Base-by-base conservation (phyloP, 2,888 invertebrate species). In the Smittia aterrima region DNA sequence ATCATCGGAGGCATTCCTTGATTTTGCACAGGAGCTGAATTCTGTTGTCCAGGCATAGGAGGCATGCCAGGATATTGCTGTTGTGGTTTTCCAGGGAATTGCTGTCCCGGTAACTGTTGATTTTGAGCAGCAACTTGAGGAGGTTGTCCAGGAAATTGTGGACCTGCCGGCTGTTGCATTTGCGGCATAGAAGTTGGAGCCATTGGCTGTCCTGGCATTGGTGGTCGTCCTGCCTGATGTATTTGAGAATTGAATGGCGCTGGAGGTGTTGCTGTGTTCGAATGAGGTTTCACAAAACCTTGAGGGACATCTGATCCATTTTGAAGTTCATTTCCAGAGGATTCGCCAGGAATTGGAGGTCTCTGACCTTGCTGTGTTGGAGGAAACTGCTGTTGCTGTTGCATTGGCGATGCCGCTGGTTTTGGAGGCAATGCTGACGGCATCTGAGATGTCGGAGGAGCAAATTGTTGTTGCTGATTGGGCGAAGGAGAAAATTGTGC, bases 281-380 rank as follows among this genome's bases (percentile, higher is more conserved):
- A 76, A 78, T 24, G 78, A 77, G 54, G 79, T 72, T 24, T 74
- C 76, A 1, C 78, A 78, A 7, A 77, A 77, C 13, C 18, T 58
- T 18, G 58, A 3, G 76, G 3, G 77, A 77, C 74, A 79, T 79
- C 76, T 80, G 54, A 32, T 64, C 79, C 74, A 81, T 81, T 77
- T 82, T 82, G 16, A 79, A 79, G 76, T 79, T 79, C 25, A 73
- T 75, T 75, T 20, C 20, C n/a, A 53, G 78, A 78, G 67, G 79
- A 75, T 72, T 81, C 79, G 1, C 79, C 79, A 75, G 75, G 72
- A 13, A 66, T n/a, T n/a, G 74, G 75, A 20, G 58, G 70, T 41
- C 22, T 25, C 16, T 41, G 75, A 13, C 40, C 71, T 22, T 32
- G 40, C 20, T 47, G 70, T 20, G 32, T 22, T 16, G 27, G 74